Conservation (phyloP, 2,888 invertebrate genomes). For the Melangyna quadrimaculata region DNA sequence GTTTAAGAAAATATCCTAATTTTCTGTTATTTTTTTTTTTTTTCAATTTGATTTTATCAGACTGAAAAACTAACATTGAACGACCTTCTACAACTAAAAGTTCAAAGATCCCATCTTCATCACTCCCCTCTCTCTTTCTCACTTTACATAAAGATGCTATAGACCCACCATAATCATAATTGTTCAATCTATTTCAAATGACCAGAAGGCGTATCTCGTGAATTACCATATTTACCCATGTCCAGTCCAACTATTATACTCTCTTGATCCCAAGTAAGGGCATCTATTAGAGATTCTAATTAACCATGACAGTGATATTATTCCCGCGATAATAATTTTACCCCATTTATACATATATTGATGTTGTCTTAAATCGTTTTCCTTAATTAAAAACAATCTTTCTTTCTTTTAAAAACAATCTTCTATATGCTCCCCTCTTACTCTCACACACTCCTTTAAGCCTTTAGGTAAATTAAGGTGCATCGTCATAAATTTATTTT, state of each 20-base stretch:
- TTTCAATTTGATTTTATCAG: background rate
- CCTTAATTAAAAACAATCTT: constrained; percentile 68
- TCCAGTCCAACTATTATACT: background rate
- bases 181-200: constrained; percentile 54
- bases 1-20: too few relatives aligned
- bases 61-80: background rate
- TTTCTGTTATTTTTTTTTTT: background rate
- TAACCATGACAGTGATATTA: constrained; percentile 68
- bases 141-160: background rate
- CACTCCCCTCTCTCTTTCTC: too few relatives aligned
- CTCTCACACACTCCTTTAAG: too few relatives aligned
- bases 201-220: constrained; percentile 53
- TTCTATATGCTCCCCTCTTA: background rate
- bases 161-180: constrained; percentile 24
- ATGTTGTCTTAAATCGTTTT: constrained; percentile 39
- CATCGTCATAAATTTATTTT: constrained; percentile 69
- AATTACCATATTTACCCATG: constrained; percentile 57
- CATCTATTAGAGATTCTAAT: constrained; percentile 68
- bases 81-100: background rate
- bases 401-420: background rate
- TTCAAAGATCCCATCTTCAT: constrained; percentile 1
- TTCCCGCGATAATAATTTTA: constrained; percentile 47
- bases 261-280: background rate
- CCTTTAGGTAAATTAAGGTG: constrained; percentile 44
- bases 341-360: constrained; percentile 6